Conservation (phyloP, 1,140 invertebrate species). For the Uloborus diversus region DNA sequence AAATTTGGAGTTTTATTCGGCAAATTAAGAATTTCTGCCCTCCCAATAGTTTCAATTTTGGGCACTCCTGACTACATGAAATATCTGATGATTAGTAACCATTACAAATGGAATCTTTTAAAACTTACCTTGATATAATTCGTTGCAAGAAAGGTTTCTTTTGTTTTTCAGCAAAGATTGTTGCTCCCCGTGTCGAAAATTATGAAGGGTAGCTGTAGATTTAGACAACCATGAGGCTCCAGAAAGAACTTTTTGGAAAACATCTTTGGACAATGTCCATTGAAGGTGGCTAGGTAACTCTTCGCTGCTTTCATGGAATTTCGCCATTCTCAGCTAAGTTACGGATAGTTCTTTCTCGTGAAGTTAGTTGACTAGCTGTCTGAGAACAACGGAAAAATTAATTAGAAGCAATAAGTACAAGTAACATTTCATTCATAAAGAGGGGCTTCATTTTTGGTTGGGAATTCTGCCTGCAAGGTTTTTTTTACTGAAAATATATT, state of each 20-base stretch:
- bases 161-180: slow-evolving; percentile 14
- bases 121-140: slow-evolving; percentile 7
- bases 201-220: background rate
- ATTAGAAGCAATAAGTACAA: too few relatives aligned
- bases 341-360: background rate
- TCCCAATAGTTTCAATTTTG: too few relatives aligned
- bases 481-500: too few relatives aligned
- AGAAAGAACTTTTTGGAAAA: slow-evolving; percentile 48
- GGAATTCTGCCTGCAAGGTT: too few relatives aligned
- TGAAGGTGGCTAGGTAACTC: slow-evolving; percentile 1
- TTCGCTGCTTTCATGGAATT: slow-evolving; percentile 22
- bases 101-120: too few relatives aligned
- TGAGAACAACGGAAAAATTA: background rate
- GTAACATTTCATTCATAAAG: too few relatives aligned
- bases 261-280: slow-evolving; percentile 41
- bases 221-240: slow-evolving; percentile 16
- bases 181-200: background rate
- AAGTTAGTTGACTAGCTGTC: too few relatives aligned
- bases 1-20: too few relatives aligned
- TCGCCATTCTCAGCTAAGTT: background rate
- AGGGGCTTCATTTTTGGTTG: too few relatives aligned
- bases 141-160: slow-evolving; percentile 42
- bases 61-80: too few relatives aligned
- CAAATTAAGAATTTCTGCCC: too few relatives aligned
- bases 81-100: too few relatives aligned